Base-by-base conservation (phyloP, 2,113 vertebrate species). In the Arenaria interpres region DNA sequence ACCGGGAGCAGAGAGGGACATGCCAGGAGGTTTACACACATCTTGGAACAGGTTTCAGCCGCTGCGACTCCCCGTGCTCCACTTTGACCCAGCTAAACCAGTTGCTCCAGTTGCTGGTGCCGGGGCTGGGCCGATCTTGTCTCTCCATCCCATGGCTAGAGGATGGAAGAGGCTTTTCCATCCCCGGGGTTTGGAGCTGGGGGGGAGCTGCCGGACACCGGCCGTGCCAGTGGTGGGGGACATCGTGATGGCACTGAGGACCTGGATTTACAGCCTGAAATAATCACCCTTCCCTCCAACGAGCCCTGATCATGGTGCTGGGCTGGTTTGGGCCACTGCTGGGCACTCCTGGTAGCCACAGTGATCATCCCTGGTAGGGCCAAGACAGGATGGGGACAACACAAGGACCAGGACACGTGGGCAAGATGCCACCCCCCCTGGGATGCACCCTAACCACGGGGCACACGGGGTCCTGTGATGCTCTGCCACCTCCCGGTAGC, bases 61-160 rank as follows among this genome's bases (percentile, higher is more conserved):
- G 0, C 96, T 22, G 85, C 15, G 92, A 50, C 92, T 97, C 92
- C 92, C 53, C 14, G 1, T 48, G 88, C 86, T 87, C 73, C 67
- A 37, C 92, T 90, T 18, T 4, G 88, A 53, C 94, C 96, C 89
- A 75, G 96, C 22, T 35, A 92, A 97, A 96, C 96, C 95, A 91
- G 96, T 96, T 10, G 73, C 93, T 94, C 94, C 89, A 76, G 95
- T 94, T 95, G 30, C 73, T 64, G 63, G 9, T 45, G 89, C 81
- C 7, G 66, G 93, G 96, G 95, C 73, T 78, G 84, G 94, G 94
- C 87, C 0, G 5, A 67, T 86, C 84, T 78, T 67, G 94, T 85
- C 80, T 93, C 68, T 43, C 41, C 2, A 0, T 67, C 28, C 88
- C 86, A 46, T 35, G 1, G 4, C 23, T 9, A 64, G 63, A 48